Evolutionary conservation across 2,888 invertebrate genomes (phyloP).

Genomic region (Melieria crassipennis): DNA sequence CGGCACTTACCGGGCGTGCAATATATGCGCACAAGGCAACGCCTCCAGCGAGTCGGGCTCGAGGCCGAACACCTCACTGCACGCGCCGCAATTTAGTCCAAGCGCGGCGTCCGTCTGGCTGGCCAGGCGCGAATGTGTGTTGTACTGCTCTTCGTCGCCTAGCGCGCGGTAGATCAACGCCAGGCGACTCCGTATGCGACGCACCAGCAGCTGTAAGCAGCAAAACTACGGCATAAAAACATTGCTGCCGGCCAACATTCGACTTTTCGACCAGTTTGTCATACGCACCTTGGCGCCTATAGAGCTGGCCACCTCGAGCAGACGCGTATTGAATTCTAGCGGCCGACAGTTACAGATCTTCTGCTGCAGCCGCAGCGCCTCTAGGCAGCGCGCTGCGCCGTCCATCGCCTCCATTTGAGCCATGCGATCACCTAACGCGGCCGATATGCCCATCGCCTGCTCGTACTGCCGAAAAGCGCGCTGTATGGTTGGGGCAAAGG

Average conservation of each 20-base stretch:
- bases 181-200: slow-evolving; percentile 81
- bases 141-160: slow-evolving; percentile 82
- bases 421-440: slow-evolving; percentile 81
- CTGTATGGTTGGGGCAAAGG: slow-evolving; percentile 44
- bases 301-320: slow-evolving; percentile 84
- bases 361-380: slow-evolving; percentile 76
- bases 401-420: slow-evolving; percentile 93
- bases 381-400: slow-evolving; percentile 83
- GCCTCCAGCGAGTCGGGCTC: slow-evolving; percentile 81
- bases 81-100: slow-evolving; percentile 83
- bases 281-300: slow-evolving; percentile 82
- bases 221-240: not conserved
- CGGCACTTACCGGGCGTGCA: slow-evolving; percentile 77
- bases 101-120: slow-evolving; percentile 76
- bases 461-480: slow-evolving; percentile 79
- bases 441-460: slow-evolving; percentile 86
- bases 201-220: slow-evolving; percentile 74
- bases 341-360: slow-evolving; percentile 89
- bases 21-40: slow-evolving; percentile 86
- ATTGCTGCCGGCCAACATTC: not conserved
- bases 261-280: not conserved
- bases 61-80: slow-evolving; percentile 80
- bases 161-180: slow-evolving; percentile 83
- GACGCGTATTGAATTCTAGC: slow-evolving; percentile 83
- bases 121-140: slow-evolving; percentile 74